Evolutionary conservation across 37 sponge, comb jelly and placozoan genomes (phyloP), one percentile per base, ranked within the genome.

Genomic region (Dysidea cf. avara): DNA sequence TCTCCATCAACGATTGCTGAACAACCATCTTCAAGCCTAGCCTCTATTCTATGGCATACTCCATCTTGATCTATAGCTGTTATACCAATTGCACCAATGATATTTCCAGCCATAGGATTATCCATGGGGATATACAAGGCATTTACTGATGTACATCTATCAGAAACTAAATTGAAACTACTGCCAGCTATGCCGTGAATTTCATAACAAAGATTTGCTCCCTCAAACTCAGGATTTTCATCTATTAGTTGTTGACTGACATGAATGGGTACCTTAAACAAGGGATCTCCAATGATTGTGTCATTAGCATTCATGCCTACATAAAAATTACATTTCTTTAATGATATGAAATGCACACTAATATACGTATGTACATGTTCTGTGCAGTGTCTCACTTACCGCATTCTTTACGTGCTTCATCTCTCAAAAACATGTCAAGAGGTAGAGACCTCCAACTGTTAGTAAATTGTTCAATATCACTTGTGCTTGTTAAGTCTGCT

Each of bases 141-240:
- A 74, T 82, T 83, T 59, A 88, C 80, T 63, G 49, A 69, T n/a
- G 71, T 66, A 61, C 85, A 89, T 14, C 11, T 43, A 30, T 89
- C 90, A 26, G 85, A 84, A 1, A 89, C 67, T 3, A 89, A 70
- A 43, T 71, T 75, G 52, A 77, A 78, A 66, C 51, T 67, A 24
- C 48, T 36, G 40, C 78, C 48, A 0, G 74, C 34, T 24, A 26
- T 13, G 0, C 90, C 90, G 51, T 76, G 76, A 2, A 89, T 56
- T 21, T 89, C 90, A 50, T 71, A 89, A 56, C 90, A 89, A 16
- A 89, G 81, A 2, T 28, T 39, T 11, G 20, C 29, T 0, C 66
- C 69, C 6, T 21, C 37, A 38, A 43, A n/a, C n/a, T n/a, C n/a
- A n/a, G n/a, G n/a, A n/a, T n/a, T n/a, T n/a, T n/a, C n/a, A n/a